Evolutionary conservation across 1,140 invertebrate species (phyloP).

Genomic region (Sycophila sp.): DNA sequence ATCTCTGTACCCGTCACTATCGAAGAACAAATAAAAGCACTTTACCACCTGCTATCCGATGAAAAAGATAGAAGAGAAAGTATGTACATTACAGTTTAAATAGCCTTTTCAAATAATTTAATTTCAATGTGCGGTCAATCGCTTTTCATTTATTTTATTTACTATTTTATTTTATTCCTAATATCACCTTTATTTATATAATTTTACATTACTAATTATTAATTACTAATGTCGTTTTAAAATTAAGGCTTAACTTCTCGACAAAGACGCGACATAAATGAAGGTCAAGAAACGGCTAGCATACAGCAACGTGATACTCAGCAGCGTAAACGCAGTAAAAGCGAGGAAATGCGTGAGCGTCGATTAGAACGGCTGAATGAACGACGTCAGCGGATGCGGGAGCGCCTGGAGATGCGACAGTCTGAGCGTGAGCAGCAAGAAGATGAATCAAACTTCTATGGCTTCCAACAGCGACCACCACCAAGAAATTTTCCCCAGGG

Average conservation of each 20-base stretch:
- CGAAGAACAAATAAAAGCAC: slow-evolving; percentile 39
- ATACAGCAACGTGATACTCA: not conserved
- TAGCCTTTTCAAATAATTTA: not conserved
- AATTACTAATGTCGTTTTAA: no score
- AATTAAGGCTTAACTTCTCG: no score
- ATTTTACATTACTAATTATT: no score
- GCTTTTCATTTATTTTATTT: no score
- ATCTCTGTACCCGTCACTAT: slow-evolving; percentile 37
- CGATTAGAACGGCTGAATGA: slow-evolving; percentile 18
- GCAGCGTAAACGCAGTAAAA: not conserved
- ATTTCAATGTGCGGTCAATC: not conserved
- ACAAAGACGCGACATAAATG: slow-evolving; percentile 4
- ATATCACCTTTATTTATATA: no score
- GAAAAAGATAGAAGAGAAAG: slow-evolving; percentile 30
- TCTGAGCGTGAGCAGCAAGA: slow-evolving; percentile 37
- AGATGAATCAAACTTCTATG: slow-evolving; percentile 49
- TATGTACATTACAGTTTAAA: not conserved
- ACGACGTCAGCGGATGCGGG: slow-evolving; percentile 15
- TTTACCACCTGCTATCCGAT: slow-evolving; percentile 42
- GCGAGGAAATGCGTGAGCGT: slow-evolving; percentile 18
- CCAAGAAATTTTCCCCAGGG: slow-evolving; percentile 43
- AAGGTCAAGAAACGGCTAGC: not conserved
- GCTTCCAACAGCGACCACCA: slow-evolving; percentile 42
- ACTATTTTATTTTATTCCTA: no score
- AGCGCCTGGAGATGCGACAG: not conserved